phyloP scores from a whole-genome alignment of 2,888 invertebrate genomes.

The Eledone cirrhosa region DNA sequence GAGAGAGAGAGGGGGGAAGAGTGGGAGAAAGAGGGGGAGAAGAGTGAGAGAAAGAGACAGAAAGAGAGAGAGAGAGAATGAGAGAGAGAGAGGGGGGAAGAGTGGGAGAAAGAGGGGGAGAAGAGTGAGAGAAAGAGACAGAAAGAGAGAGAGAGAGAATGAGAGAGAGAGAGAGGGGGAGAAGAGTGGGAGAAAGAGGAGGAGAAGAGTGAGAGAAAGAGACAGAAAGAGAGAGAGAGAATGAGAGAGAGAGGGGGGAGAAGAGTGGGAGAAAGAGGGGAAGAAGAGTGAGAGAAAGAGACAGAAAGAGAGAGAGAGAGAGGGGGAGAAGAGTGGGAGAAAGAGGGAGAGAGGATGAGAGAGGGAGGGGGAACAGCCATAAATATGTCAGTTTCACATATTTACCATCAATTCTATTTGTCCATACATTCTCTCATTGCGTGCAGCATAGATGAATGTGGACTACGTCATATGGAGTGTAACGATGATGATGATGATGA shows the following conservation, averaged over 20 bases:
- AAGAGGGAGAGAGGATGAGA: background rate
- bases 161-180: background rate
- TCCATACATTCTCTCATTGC: no score
- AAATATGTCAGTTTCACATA: no score
- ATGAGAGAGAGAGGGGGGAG: background rate
- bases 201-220: background rate
- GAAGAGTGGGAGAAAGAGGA: background rate
- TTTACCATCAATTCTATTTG: no score
- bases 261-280: background rate
- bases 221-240: background rate
- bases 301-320: background rate
- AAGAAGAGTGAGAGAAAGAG: background rate
- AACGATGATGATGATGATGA: background rate
- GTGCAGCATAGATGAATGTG: no score
- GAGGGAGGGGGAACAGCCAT: background rate
- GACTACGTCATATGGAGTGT: no score
- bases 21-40: background rate
- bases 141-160: background rate
- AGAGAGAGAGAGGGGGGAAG: background rate
- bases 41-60: background rate
- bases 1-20: background rate
- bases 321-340: background rate
- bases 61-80: background rate
- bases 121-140: background rate
- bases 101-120: background rate